Base-by-base conservation (phyloP, 64 coral and sea anemone species). In the Stichodactyla mertensii region DNA sequence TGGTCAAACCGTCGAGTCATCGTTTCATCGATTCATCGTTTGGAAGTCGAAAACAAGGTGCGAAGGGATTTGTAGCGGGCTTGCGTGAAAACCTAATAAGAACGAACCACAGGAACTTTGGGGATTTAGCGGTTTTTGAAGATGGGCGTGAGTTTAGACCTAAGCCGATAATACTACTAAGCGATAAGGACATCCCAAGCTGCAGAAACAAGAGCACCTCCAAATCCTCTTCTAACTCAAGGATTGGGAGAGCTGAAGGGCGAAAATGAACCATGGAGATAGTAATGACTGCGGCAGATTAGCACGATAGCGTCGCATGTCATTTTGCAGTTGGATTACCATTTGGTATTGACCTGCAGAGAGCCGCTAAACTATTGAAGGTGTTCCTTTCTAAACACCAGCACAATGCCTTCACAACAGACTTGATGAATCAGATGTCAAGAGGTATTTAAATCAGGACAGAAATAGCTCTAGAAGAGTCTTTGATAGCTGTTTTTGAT, bases 141-240 rank as follows among this genome's bases (percentile, higher is more conserved):
- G 69, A 74, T 74, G 69, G 78, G 78, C 78, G 78, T 81, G 78
- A 81, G 16, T 55, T 74, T 52, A 52, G 52, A 81, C 12, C 45
- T 81, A 81, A 81, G 78, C 78, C 78, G 78, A 81, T 81, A 81
- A 81, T 81, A 81, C 78, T 55, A 5, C 78, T 81, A 55, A 81
- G 78, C 78, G 78, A 81, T 81, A 81, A 81, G 78, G 16, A 81
- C 78, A 52, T 53, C 53, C 78, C 78, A 81, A 81, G 78, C 78
- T 81, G 78, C 19, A 55, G 78, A 81, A 81, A 81, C 16, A 55
- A 81, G 78, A 81, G 78, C 51, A 20, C 51, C 16, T 55, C 53
- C 78, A 81, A 81, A 81, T 81, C 78, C 20, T 54, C 78, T 55
- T 16, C 53, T 81, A 81, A 74, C 69, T 74, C n/a, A 9, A 74